Evolutionary conservation across 2,113 vertebrate species (phyloP), one percentile per base, ranked within the genome.

Genomic region (Nestor notabilis): DNA sequence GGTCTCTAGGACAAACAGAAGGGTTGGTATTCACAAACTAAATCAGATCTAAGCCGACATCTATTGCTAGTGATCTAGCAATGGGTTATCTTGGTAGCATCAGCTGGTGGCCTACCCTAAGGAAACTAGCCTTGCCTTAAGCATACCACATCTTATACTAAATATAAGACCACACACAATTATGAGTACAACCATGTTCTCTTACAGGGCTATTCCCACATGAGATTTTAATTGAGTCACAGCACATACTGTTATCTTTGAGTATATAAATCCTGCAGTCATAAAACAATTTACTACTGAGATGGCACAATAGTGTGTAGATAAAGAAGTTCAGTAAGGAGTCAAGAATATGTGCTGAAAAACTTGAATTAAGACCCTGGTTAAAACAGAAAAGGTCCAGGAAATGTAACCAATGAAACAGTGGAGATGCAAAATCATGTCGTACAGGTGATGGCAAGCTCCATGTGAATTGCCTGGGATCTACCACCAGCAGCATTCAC

Each of bases 401-500:
- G n/a, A 64, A 88, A 29, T 2, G 2, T 61, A 31, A 87, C 19
- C 33, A 53, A 15, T 53, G 25, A 44, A 13, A 39, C 8, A 49
- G 65, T 55, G 41, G 65, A 72, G 65, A 53, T 74, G 60, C 31
- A 50, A 74, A 35, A 66, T 14, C 12, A 9, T 8, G 28, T 56
- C 66, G n/a, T 35, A 12, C 10, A 19, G 53, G 41, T 0, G 2
- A 28, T 28, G 31, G 52, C 52, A 60, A 47, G n/a, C 39, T 58
- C 20, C 33, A 35, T 74, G 65, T 39, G 46, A 53, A 27, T 29
- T 55, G 46, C 35, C 21, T 0, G 0, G 39, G 44, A 9, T 47
- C 20, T 33, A 58, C 28, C 43, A 64, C 3, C 21, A 13, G 4
- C 2, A 43, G 9, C 1, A 0, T 33, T 78, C 28, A n/a, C 14